Percentiles rank a stretch among this genome's conserved stretches.
Evolutionary conservation across 1,140 invertebrate species (phyloP).

Genomic region (Euura lappo): DNA sequence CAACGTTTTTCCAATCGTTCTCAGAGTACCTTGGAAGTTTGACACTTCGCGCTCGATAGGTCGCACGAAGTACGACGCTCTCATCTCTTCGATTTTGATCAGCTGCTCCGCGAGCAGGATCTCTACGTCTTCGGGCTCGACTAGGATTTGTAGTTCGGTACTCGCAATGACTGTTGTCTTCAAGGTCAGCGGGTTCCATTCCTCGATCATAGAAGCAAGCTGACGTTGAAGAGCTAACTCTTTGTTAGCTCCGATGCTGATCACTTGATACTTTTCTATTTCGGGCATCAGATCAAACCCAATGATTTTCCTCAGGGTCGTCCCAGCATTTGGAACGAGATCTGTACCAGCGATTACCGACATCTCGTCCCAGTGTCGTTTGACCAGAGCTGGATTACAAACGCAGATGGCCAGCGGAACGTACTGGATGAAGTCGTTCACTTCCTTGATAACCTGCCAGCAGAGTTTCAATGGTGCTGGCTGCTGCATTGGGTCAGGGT

Average conservation of each 20-base stretch:
- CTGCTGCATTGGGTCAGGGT: constrained; percentile 64
- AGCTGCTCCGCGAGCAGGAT: constrained; percentile 71
- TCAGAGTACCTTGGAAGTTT: constrained; percentile 65
- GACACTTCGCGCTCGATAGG: constrained; percentile 65
- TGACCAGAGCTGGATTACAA: constrained; percentile 72
- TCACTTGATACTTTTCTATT: constrained; percentile 67
- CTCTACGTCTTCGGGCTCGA: constrained; percentile 67
- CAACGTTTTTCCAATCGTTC: constrained; percentile 64
- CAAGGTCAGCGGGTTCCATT: constrained; percentile 69
- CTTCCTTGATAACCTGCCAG: constrained; percentile 60
- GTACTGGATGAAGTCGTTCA: constrained; percentile 68
- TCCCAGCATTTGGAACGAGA: constrained; percentile 70
- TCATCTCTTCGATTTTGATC: constrained; percentile 70
- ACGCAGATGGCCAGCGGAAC: constrained; percentile 70
- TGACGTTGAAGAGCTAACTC: constrained; percentile 68
- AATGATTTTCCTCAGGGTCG: constrained; percentile 68
- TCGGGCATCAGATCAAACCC: constrained; percentile 66
- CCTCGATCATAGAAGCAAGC: constrained; percentile 67
- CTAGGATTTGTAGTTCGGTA: constrained; percentile 60
- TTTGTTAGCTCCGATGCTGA: constrained; percentile 73
- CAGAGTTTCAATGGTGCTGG: constrained; percentile 67
- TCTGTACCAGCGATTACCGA: constrained; percentile 68
- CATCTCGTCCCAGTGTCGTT: constrained; percentile 76
- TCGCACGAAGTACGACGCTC: constrained; percentile 72
- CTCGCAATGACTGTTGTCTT: constrained; percentile 53